A percentile compares a stretch with the other conserved stretches of the same genome.
These are phyloP conservation scores for Episyrphus balteatus DNA, from an alignment of 1,140 invertebrate species.

Conservation along the genomic window DNA sequence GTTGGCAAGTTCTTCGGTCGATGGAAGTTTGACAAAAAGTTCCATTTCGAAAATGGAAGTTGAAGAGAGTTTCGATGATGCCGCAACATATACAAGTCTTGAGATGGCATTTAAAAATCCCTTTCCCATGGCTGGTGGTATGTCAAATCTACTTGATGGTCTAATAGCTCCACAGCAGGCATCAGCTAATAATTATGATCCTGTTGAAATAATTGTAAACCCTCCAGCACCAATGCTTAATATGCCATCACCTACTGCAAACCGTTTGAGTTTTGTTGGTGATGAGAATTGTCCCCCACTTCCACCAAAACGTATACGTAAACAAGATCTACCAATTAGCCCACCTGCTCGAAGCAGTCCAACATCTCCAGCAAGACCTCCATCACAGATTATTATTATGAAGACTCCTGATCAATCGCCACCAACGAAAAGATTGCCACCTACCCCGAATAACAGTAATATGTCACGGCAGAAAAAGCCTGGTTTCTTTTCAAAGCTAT, in stretches of 20 bases:
- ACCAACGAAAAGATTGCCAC: constrained; percentile 38
- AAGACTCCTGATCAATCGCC: constrained; percentile 32
- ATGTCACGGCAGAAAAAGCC: constrained; percentile 46
- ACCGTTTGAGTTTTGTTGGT: constrained; percentile 18
- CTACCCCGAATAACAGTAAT: constrained; percentile 36
- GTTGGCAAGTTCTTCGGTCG: constrained; percentile 10
- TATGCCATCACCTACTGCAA: neutral
- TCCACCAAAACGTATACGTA: constrained; percentile 65
- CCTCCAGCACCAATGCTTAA: constrained; percentile 38
- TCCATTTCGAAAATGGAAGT: constrained; percentile 36
- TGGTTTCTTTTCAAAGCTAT: constrained; percentile 55
- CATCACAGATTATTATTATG: constrained; percentile 36
- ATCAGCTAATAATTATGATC: constrained; percentile 26
- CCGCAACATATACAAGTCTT: constrained; percentile 67
- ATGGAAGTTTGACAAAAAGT: constrained; percentile 9
- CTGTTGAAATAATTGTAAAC: constrained; percentile 22
- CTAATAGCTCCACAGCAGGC: constrained; percentile 29
- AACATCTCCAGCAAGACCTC: constrained; percentile 19
- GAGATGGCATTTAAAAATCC: constrained; percentile 81
- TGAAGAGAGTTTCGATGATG: constrained; percentile 57
- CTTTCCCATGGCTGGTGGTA: constrained; percentile 43
- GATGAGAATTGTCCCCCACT: constrained; percentile 59
- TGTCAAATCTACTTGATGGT: constrained; percentile 10
- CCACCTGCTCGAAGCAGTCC: constrained; percentile 19
- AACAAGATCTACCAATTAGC: constrained; percentile 37